phyloP scores from a whole-genome alignment of 2,113 vertebrate species.

The Neopipo cinnamomea region DNA sequence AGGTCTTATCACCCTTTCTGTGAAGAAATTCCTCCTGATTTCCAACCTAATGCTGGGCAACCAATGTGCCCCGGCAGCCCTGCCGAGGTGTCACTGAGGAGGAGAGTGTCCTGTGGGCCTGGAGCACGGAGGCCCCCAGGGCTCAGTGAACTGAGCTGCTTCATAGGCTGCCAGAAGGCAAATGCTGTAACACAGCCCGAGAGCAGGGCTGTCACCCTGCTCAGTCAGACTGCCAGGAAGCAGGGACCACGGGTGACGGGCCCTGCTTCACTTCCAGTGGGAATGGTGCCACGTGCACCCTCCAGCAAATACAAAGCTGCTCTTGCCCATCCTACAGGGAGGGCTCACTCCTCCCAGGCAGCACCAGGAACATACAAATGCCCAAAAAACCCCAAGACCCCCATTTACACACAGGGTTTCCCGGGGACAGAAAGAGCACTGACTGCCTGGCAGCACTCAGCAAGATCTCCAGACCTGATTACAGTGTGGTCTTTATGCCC shows the following conservation, averaged over 20 bases:
- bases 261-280: neutral
- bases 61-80: neutral
- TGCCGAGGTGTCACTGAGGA: neutral
- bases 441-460: fast-evolving
- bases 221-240: neutral
- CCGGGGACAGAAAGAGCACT: neutral
- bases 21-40: neutral
- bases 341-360: fast-evolving
- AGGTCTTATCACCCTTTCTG: neutral
- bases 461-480: neutral
- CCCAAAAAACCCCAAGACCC: too few species aligned
- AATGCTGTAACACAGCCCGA: neutral
- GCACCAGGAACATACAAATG: neutral
- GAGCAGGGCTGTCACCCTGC: neutral
- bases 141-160: too few species aligned
- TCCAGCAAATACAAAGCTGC: neutral
- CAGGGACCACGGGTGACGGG: too few species aligned
- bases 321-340: fast-evolving
- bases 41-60: fast-evolving
- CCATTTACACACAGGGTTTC: fast-evolving
- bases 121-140: neutral
- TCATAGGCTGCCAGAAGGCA: fast-evolving
- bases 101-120: neutral
- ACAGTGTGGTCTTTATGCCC: fast-evolving
- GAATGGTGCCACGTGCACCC: neutral